Evolutionary conservation across 2,797 vertebrate genomes (phyloP).

Genomic region (Lithobates sylvaticus): DNA sequence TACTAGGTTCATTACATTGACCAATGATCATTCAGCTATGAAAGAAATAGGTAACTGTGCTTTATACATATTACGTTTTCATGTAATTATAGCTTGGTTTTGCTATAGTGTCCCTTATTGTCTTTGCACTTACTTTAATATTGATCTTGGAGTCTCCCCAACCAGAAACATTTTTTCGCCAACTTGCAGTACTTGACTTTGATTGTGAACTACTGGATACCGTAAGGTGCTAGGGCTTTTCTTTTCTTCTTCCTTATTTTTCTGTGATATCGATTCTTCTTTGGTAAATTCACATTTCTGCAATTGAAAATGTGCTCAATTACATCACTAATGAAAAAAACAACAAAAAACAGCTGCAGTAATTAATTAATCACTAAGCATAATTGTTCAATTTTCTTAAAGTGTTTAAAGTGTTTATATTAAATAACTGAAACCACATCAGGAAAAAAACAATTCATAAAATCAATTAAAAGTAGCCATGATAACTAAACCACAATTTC

Average conservation of each 20-base stretch:
- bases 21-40: background rate
- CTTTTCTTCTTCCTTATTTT: background rate
- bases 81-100: background rate
- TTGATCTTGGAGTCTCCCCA: slow-evolving; percentile 85
- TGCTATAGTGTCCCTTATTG: background rate
- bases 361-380: background rate
- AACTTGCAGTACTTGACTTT: slow-evolving; percentile 72
- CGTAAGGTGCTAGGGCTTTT: background rate
- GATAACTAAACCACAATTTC: no score
- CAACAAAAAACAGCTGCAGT: background rate
- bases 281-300: slow-evolving; percentile 30
- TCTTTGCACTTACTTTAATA: slow-evolving; percentile 80
- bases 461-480: no score
- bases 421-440: no score
- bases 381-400: no score
- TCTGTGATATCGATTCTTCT: slow-evolving; percentile 2
- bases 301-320: background rate
- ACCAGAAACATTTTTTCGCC: slow-evolving; percentile 80
- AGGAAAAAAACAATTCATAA: no score
- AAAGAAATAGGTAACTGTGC: no score
- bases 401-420: no score
- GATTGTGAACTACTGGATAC: slow-evolving; percentile 81
- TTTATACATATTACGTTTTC: no score
- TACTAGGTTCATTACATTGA: background rate
- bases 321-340: background rate